Base-by-base conservation (phyloP, 2,888 invertebrate species). In the Cecidostiba fungosa region DNA sequence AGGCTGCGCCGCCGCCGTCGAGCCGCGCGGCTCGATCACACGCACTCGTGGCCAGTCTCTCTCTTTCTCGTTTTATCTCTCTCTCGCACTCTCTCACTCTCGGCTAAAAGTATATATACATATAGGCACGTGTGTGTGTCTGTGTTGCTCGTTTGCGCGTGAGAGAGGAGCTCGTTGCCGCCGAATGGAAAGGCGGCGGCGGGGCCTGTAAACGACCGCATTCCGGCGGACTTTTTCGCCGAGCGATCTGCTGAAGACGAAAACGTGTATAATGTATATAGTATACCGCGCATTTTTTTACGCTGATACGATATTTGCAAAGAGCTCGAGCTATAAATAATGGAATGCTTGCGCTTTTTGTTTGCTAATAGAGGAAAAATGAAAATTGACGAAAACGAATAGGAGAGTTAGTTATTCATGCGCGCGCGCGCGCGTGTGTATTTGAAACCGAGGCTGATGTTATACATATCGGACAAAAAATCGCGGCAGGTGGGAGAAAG, bases 201-300 rank as follows among this genome's bases (percentile, higher is more conserved):
- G 32, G n/a, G 26, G n/a, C 59, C n/a, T 32, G 39, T 59, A 66
- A 69, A 84, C 77, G 70, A 83, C 85, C 73, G 87, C 86, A 84
- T 88, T 88, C 85, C 84, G 81, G 69, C 5, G 85, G 85, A 79
- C 76, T 82, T 76, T 70, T 43, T 39, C 36, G 39, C 19, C 70
- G 43, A 43, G 72, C 36, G 39, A 12, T n/a, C 3, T n/a, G 23
- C 23, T 6, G 23, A 36, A 23, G 36, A 8, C 70, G 85, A 86
- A 86, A 77, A 85, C 81, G 66, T 16, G 26, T 10, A 23, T 12
- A 43, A n/a, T 23, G 72, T 19, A 19, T 12, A 43, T 23, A 73
- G 16, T 62, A 23, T 3, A 1, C 8, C 8, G n/a, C 77, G 77
- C 10, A 77, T 77, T 77, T 77, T 77, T 77, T 77, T 59, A 36